Evolutionary conservation across 2,888 invertebrate species (phyloP).

Genomic region (Tetranychus piercei): DNA sequence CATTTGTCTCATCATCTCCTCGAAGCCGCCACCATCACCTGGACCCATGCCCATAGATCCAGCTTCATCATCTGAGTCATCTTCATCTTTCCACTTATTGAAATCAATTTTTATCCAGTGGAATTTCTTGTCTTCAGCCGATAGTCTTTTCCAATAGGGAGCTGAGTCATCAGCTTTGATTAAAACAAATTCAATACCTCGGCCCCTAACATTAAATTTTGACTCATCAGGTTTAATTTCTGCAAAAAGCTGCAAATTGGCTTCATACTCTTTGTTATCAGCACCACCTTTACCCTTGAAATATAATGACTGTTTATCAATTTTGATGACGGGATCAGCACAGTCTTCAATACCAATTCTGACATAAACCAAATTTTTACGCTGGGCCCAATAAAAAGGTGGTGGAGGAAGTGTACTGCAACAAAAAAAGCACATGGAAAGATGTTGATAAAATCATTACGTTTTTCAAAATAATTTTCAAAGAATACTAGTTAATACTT

Average conservation of each 20-base stretch:
- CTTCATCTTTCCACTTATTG: constrained; percentile 93
- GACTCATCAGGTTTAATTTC: constrained; percentile 59
- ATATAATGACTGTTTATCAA: constrained; percentile 44
- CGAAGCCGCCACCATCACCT: constrained; percentile 37
- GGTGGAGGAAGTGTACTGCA: constrained; percentile 13
- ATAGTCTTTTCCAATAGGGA: constrained; percentile 69
- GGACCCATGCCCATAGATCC: constrained; percentile 28
- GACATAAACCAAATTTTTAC: constrained; percentile 58
- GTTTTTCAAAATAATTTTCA: no score
- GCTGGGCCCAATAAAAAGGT: constrained; percentile 74
- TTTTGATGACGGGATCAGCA: constrained; percentile 60
- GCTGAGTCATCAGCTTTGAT: constrained; percentile 45
- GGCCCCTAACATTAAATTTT: constrained; percentile 35
- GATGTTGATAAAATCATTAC: no score
- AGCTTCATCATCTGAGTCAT: constrained; percentile 63
- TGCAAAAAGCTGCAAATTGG: constrained; percentile 63
- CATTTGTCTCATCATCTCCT: constrained; percentile 56
- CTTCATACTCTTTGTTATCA: constrained; percentile 65
- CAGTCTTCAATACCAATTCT: constrained; percentile 78
- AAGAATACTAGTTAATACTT: no score
- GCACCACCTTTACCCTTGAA: constrained; percentile 70
- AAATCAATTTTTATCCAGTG: constrained; percentile 95
- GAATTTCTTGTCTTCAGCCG: constrained; percentile 67
- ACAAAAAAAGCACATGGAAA: no score
- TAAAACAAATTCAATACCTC: constrained; percentile 39